Evolutionary conservation across 2,113 vertebrate genomes (phyloP).

Genomic region (Craseonycteris thonglongyai): DNA sequence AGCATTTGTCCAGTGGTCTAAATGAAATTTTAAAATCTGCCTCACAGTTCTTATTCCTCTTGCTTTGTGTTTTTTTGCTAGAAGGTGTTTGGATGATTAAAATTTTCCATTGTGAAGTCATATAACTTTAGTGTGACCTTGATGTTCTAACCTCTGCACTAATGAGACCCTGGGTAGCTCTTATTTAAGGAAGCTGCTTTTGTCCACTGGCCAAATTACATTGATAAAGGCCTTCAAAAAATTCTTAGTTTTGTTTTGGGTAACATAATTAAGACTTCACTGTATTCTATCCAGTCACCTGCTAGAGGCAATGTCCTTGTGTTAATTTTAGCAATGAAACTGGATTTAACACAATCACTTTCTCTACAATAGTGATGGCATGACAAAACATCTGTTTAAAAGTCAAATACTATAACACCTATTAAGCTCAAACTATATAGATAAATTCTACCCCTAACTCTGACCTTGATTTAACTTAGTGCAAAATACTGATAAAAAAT

Average conservation of each 20-base stretch:
- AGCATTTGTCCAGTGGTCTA: not conserved
- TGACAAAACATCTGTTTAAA: not conserved
- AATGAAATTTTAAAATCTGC: not conserved
- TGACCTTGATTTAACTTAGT: slow-evolving; percentile 25
- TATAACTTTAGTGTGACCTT: not conserved
- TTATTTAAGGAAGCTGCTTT: slow-evolving; percentile 23
- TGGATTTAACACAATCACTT: not conserved
- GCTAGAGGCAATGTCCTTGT: slow-evolving; percentile 21
- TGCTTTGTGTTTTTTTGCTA: slow-evolving; percentile 24
- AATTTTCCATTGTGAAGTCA: slow-evolving; percentile 41
- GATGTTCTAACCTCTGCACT: not conserved
- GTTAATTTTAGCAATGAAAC: slow-evolving; percentile 56
- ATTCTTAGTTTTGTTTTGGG: not conserved
- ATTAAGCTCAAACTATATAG: not conserved
- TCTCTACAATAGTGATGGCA: not conserved
- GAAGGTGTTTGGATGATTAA: slow-evolving; percentile 11
- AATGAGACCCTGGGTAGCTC: slow-evolving; percentile 8
- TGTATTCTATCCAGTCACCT: slow-evolving; percentile 26
- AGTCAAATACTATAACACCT: not conserved
- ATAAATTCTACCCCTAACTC: not conserved
- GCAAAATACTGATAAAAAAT: not conserved
- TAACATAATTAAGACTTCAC: not conserved
- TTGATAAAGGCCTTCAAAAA: slow-evolving; percentile 1
- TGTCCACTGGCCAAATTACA: slow-evolving; percentile 36
- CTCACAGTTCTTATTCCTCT: not conserved